Percentiles rank a stretch among this genome's conserved stretches.
Conservation (phyloP, 2,888 invertebrate species). For the Temnothorax unifasciatus region DNA sequence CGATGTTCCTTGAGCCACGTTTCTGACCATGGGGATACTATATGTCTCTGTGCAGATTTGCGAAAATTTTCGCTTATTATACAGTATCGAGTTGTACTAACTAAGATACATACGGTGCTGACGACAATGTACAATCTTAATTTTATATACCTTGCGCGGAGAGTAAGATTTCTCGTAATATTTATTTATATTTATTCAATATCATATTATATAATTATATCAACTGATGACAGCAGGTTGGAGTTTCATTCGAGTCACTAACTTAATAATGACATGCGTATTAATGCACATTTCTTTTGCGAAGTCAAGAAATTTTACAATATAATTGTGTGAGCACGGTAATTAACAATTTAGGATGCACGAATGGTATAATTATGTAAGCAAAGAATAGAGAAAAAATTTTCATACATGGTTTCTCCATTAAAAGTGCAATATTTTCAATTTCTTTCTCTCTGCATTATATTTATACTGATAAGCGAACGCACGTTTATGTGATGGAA, state of each 20-base stretch:
- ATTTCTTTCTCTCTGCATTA: constrained; percentile 8
- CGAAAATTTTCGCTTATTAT: constrained; percentile 14
- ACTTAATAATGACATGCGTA: not conserved
- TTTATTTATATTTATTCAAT: not conserved
- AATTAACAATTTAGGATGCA: constrained; percentile 4
- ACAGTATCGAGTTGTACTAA: not conserved
- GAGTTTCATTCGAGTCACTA: constrained; percentile 10
- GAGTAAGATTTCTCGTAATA: not conserved
- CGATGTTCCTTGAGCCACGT: constrained; percentile 54
- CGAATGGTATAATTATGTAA: not conserved
- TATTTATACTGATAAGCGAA: constrained; percentile 8
- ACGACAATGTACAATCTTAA: not conserved
- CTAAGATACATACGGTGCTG: not conserved
- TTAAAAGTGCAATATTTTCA: not conserved
- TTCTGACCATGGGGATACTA: constrained; percentile 6
- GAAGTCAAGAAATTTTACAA: not conserved
- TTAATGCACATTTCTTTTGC: not conserved
- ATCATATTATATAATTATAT: constrained; percentile 5
- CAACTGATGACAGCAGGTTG: not conserved
- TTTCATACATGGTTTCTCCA: not conserved
- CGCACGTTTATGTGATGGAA: constrained; percentile 2
- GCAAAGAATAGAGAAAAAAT: not conserved
- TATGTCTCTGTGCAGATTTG: not conserved
- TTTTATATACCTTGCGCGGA: not conserved
- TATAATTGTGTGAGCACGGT: not conserved